A percentile compares a stretch with the other conserved stretches of the same genome.
These are phyloP conservation scores for Heliconius melpomene DNA, from an alignment of 1,140 invertebrate genomes.

Conservation along the genomic window DNA sequence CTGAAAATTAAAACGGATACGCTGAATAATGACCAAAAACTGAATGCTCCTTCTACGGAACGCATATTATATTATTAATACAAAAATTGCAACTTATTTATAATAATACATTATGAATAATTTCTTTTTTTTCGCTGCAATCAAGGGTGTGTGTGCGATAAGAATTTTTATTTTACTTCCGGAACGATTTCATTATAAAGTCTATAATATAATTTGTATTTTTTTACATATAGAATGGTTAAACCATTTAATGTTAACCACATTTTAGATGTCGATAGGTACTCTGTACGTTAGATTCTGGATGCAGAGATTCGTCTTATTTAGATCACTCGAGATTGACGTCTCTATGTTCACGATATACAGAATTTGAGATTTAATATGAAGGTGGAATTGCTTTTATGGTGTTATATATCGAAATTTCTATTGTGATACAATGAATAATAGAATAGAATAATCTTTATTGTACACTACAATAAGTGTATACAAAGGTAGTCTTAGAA, in stretches of 20 bases:
- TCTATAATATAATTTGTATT: background rate
- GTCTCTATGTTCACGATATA: background rate
- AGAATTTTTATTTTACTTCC: too few species aligned
- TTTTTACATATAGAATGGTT: background rate
- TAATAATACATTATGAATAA: too few species aligned
- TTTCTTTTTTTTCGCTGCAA: too few species aligned
- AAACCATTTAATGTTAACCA: background rate
- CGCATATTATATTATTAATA: background rate
- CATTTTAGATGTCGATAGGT: background rate
- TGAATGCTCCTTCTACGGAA: constrained; percentile 29
- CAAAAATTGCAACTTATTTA: too few species aligned
- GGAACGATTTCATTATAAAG: too few species aligned
- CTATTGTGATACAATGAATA: background rate
- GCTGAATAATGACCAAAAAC: constrained; percentile 41
- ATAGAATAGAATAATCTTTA: too few species aligned
- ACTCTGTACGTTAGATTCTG: background rate
- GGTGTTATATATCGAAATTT: background rate
- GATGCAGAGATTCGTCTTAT: background rate
- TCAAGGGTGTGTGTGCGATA: too few species aligned
- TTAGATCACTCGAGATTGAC: background rate
- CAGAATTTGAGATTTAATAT: background rate
- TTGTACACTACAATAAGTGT: too few species aligned
- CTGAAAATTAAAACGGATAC: constrained; percentile 51
- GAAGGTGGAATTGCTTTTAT: background rate
- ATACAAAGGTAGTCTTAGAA: too few species aligned